Evolutionary conservation across 2,797 vertebrate genomes (phyloP), one percentile per base, ranked within the genome.

Genomic region (Amphiprion clarkii): DNA sequence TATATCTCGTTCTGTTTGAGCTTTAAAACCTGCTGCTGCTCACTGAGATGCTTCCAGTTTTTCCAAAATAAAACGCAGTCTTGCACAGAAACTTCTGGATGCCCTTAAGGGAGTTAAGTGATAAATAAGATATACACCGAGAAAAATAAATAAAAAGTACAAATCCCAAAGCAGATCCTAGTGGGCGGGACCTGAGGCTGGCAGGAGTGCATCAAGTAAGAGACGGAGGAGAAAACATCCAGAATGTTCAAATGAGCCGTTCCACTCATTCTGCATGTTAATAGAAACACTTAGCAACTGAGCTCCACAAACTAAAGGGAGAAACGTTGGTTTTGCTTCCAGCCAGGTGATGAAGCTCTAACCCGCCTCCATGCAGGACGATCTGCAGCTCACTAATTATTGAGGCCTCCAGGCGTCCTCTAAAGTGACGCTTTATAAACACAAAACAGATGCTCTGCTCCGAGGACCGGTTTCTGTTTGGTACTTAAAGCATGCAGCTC

Each of bases 401-500:
- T 66, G 39, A 14, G 53, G 84, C 88, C 86, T 72, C 7, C 27
- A 83, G 87, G 87, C 77, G 23, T 81, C 65, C 56, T 81, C 73
- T 78, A 85, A 83, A 77, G 82, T 80, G 78, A 87, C 84, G 76
- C 51, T 27, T 75, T 76, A 74, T 71, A 76, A 88, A 85, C 75
- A 85, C 76, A 75, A 72, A 81, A 71, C 86, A 84, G 83, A 87
- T 88, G 85, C 82, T 89, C 67, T 70, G 75, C 79, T 80, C 14
- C 3, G 67, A 75, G 79, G 78, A 79, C 83, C 60, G 65, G 51
- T 81, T 82, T 56, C 61, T 33, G 54, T 60, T 55, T 74, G 52
- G 52, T 66, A 48, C 71, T 86, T 78, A 83, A 82, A 82, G 53
- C 74, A 81, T 75, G 40, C 64, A 66, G 53, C 64, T 66, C 60